Base-by-base conservation (phyloP, 1,140 invertebrate genomes). In the Anthonomus grandis region DNA sequence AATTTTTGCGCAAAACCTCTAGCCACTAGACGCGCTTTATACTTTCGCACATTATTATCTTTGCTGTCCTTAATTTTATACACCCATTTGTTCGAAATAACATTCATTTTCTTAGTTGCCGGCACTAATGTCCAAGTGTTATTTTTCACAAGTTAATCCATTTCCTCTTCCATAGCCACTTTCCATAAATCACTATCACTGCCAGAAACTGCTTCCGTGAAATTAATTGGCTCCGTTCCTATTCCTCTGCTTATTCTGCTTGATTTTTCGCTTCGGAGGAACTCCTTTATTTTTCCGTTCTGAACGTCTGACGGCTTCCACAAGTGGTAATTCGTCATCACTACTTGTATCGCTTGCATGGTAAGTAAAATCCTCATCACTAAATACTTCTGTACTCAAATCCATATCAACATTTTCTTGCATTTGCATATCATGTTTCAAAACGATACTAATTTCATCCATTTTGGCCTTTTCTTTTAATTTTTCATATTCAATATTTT, bases 1-100 rank as follows among this genome's bases (percentile, higher is more conserved):
- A 59, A 44, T 44, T 62, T 66, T 21, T 44, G 18, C 5, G 21
- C 18, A 13, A 44, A 44, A 19, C 41, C 41, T 44, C 63, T 77
- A 18, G 27, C 27, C 4, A 50, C 34, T 4, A 37, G 27, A 8
- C 48, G 6, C 24, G 34, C 34, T 18, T 38, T 38, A 37, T 37
- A 37, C 10, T 27, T 47, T 10, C 17, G 6, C 19, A 6, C 9
- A 18, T 9, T 6, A 19, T 5, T 19, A 8, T 44, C 41, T 18
- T 8, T 6, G 4, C 4, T 44, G 15, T 18, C 21, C 23, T 18
- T 44, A 4, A 18, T 4, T 21, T 18, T 44, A 8, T 6, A 44
- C 21, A 44, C 41, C 41, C 41, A 44, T 18, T 22, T 18, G 41
- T 22, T 19, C 9, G 37, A 17, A 6, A 39, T 39, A 39, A 12